Evolutionary conservation across 2,113 vertebrate genomes (phyloP), one percentile per base, ranked within the genome.

Genomic region (Chamaea fasciata): DNA sequence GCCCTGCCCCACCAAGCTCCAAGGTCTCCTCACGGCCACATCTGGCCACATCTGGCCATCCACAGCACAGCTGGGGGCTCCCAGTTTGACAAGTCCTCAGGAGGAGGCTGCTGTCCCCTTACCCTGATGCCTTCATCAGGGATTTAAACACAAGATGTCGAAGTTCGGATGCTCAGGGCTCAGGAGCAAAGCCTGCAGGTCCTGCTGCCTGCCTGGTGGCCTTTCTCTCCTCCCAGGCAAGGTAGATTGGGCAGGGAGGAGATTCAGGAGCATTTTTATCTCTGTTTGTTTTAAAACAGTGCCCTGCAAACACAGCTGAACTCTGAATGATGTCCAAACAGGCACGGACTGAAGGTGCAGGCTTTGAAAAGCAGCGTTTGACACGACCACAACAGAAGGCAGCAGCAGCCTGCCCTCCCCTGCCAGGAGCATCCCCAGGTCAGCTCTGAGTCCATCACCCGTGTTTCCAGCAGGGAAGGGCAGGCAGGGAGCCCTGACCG

Each of bases 391-490:
- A 50, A 4, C 49, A 46, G 50, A 68, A 68, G 77, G 4, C 1
- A 88, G 83, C 44, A 80, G 44, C 37, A 50, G 21, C 53, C 75
- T 59, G 71, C 35, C 16, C 57, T 63, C 33, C 33, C 17, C 1
- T 4, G 26, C 0, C 11, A 12, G 0, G 50, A 24, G 18, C 33
- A 24, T 7, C 70, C 55, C 69, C 15, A 47, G 74, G 30, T 14
- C 89, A 79, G 75, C 52, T 27, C 55, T 49, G 0, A 33, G 22
- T 18, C 50, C 70, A 35, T 14, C 17, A 0, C 14, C 37, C 42
- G n/a, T 2, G 50, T 1, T 4, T 21, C 41, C 47, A 33, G 7
- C 1, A 1, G 9, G n/a, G 60, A 30, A 35, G 47, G 59, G 11
- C 19, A 8, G 31, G 67, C 79, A 71, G 64, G 52, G 46, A 71